Base-by-base conservation (phyloP, 2,888 invertebrate species). In the Ennomos fuscantarius region DNA sequence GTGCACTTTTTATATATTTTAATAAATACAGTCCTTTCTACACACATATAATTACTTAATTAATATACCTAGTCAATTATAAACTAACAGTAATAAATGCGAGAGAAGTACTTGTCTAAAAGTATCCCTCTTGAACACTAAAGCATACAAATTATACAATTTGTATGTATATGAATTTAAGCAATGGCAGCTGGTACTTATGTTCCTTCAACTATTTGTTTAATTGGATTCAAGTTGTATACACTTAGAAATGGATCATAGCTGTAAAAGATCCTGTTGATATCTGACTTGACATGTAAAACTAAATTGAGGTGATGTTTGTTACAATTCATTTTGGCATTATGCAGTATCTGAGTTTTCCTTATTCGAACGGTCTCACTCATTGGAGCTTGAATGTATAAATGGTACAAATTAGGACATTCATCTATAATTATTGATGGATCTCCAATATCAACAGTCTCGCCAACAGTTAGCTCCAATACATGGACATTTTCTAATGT, bases 401-500 rank as follows among this genome's bases (percentile, higher is more conserved):
- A 63, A 63, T 76, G 81, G 55, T 86, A 84, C 43, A 90, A 70
- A 65, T 85, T 79, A 9, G 57, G 47, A 78, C 87, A 87, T 41
- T 79, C 73, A 53, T 79, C 64, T 53, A 89, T 72, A 45, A 90
- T 51, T 33, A 66, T 15, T 15, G 60, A 70, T 44, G 85, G 81
- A 68, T 84, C 70, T 31, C 71, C 69, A 13, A 84, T 43, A 37
- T 76, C 66, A 60, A 73, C 76, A 50, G 43, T 61, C 11, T 76
- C 68, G 35, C 49, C 47, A 8, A 55, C 43, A 42, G 55, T 63
- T 43, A 77, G 75, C 59, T 88, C 87, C 5, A 72, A 34, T 43
- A 89, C 60, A 66, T 80, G 70, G 59, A 90, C 72, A 73, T 86
- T 89, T 77, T 89, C 87, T 65, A 90, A 70, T 31, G 66, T 74